Evolutionary conservation across 2,888 invertebrate species (phyloP).

Genomic region (Conus canariensis): DNA sequence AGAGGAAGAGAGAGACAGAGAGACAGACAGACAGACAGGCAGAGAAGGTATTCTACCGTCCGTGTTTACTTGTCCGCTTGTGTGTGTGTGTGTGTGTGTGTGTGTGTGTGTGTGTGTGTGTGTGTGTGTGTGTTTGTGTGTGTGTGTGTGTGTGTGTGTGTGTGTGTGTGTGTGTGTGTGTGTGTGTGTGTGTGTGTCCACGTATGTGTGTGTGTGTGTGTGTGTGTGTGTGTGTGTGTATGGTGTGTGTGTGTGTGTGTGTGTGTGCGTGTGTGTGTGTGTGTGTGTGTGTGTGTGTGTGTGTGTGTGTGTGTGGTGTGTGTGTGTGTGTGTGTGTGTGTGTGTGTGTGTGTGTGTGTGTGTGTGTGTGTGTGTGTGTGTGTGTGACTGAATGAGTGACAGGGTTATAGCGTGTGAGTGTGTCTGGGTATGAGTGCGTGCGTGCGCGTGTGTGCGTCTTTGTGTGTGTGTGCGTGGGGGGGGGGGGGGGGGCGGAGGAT

Average conservation of each 20-base stretch:
- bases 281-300: conserved; percentile 15
- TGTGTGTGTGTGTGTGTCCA: background rate
- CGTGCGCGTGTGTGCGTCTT: background rate
- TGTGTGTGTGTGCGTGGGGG: too few relatives aligned
- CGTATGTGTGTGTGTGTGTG: background rate
- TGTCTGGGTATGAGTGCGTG: background rate
- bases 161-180: conserved; percentile 2
- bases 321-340: too few relatives aligned
- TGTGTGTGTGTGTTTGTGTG: conserved; percentile 16
- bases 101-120: conserved; percentile 17
- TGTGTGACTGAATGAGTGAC: background rate
- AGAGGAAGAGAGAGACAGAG: too few relatives aligned
- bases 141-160: conserved; percentile 10
- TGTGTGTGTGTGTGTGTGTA: background rate
- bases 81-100: conserved; percentile 3
- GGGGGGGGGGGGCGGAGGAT: too few relatives aligned
- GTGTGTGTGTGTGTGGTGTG: background rate
- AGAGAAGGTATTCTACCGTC: too few relatives aligned
- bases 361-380: conserved; percentile 18
- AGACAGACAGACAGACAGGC: too few relatives aligned
- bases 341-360: too few relatives aligned
- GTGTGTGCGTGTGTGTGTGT: conserved; percentile 13
- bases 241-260: conserved; percentile 34
- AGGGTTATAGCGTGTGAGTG: background rate
- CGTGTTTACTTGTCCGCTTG: too few relatives aligned